phyloP scores from a whole-genome alignment of 2,113 vertebrate species.

The Bothrops jararaca region DNA sequence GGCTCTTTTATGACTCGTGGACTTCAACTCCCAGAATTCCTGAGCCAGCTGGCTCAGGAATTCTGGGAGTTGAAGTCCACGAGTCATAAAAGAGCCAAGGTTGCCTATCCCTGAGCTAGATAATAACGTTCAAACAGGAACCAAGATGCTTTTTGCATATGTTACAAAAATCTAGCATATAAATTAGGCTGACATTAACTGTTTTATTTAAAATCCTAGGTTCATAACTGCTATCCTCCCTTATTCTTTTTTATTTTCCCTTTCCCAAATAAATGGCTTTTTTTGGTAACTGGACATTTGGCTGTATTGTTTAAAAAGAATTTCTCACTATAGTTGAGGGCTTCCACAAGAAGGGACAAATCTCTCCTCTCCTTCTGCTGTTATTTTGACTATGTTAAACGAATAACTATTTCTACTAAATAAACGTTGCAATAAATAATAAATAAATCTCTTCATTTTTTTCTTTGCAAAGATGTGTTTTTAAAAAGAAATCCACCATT shows the following conservation, averaged over 20 bases:
- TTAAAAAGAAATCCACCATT: constrained; percentile 23
- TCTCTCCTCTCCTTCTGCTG: background rate
- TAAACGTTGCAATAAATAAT: background rate
- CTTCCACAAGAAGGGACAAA: background rate
- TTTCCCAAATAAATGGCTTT: background rate
- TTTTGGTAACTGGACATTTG: background rate
- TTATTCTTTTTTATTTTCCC: background rate
- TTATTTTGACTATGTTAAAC: background rate
- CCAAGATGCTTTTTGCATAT: background rate
- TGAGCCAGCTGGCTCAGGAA: too few species aligned
- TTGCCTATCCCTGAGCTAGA: background rate
- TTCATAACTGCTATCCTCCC: background rate
- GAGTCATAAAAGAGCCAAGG: too few species aligned
- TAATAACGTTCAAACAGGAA: background rate
- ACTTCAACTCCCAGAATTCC: too few species aligned
- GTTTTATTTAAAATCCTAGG: background rate
- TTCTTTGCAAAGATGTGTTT: constrained; percentile 29
- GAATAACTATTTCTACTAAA: background rate
- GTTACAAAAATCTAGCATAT: background rate
- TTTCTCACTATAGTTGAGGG: background rate
- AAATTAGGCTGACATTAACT: background rate
- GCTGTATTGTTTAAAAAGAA: background rate
- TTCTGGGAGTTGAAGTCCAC: too few species aligned
- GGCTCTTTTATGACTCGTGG: too few species aligned
- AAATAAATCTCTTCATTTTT: background rate